Evolutionary conservation across 92 coral and sea anemone genomes (phyloP).

Genomic region (Hydrozoanthus gracilis): DNA sequence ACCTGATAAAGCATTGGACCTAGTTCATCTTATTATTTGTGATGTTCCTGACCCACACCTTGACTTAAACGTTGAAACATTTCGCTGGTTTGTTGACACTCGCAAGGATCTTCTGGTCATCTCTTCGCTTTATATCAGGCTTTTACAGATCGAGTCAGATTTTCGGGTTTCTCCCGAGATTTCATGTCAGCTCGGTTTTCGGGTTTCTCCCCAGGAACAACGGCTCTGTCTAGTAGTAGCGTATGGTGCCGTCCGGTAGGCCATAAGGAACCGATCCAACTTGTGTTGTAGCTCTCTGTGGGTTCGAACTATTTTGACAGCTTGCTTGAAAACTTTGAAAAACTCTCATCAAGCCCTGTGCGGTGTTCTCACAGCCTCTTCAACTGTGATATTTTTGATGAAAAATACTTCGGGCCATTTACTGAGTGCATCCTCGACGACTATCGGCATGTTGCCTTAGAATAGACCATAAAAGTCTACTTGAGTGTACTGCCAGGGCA

Average conservation of each 20-base stretch:
- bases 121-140: conserved; percentile 43
- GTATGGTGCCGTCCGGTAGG: conserved; percentile 45
- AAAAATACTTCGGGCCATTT: conserved; percentile 46
- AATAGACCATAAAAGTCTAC: conserved; percentile 28
- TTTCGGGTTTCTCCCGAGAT: conserved; percentile 40
- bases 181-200: too few relatives aligned
- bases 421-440: conserved; percentile 40
- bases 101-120: conserved; percentile 39
- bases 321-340: conserved; percentile 56
- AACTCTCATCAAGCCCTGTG: conserved; percentile 41
- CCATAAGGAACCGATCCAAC: conserved; percentile 39
- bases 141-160: conserved; percentile 44
- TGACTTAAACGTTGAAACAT: neutral
- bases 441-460: conserved; percentile 44
- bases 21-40: too few relatives aligned
- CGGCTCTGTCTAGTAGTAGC: conserved; percentile 43
- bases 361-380: conserved; percentile 13
- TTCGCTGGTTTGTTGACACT: neutral
- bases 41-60: conserved; percentile 22
- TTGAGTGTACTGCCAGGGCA: neutral
- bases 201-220: conserved; percentile 34
- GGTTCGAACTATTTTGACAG: conserved; percentile 40
- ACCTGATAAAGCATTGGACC: too few relatives aligned
- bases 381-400: conserved; percentile 36
- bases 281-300: conserved; percentile 15